Conservation (phyloP, 2,797 vertebrate genomes). For the Meda fulgida region DNA sequence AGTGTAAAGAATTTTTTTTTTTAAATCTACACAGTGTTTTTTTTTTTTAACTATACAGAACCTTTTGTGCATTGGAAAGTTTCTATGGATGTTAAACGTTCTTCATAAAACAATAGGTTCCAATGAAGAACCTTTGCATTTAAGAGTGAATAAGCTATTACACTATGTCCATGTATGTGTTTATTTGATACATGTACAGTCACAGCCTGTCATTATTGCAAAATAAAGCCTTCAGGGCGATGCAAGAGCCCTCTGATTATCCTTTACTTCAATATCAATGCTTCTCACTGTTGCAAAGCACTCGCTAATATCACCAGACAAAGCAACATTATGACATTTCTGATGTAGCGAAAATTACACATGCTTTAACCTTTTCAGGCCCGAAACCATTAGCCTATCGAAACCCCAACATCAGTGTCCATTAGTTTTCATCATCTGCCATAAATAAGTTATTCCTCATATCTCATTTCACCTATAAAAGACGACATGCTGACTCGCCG, state of each 20-base stretch:
- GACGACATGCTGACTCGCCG: slow-evolving; percentile 21
- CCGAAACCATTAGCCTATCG: not conserved
- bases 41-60: too few relatives aligned
- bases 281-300: slow-evolving; percentile 4
- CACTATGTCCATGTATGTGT: not conserved
- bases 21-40: too few relatives aligned
- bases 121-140: not conserved
- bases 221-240: not conserved
- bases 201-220: not conserved
- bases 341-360: not conserved
- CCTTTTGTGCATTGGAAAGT: too few relatives aligned
- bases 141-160: not conserved
- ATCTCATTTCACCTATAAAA: slow-evolving; percentile 5
- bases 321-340: slow-evolving; percentile 1
- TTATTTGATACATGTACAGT: not conserved
- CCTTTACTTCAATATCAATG: not conserved
- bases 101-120: too few relatives aligned
- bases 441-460: slow-evolving; percentile 18
- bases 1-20: too few relatives aligned
- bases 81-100: too few relatives aligned
- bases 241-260: not conserved
- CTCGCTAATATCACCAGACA: slow-evolving; percentile 12
- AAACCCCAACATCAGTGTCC: slow-evolving; percentile 16
- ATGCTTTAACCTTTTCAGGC: slow-evolving; percentile 8
- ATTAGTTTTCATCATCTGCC: slow-evolving; percentile 18